These are phyloP conservation scores for Calameuta pallipes DNA, from an alignment of 2,888 invertebrate species.

Conservation along the genomic window DNA sequence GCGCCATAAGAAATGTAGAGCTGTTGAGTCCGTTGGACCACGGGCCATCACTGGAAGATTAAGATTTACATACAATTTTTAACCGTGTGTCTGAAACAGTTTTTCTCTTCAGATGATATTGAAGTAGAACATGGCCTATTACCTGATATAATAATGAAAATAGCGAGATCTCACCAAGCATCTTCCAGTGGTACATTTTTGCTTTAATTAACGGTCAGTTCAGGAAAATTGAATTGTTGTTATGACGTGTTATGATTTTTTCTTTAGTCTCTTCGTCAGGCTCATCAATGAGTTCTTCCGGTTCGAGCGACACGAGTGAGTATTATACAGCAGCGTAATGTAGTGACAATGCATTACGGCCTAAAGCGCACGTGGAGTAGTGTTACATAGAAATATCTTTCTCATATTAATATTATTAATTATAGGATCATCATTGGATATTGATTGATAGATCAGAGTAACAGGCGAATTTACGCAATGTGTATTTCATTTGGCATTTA, in stretches of 20 bases:
- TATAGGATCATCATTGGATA: not conserved
- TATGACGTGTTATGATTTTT: not conserved
- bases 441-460: not conserved
- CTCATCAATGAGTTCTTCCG: not conserved
- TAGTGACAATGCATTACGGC: not conserved
- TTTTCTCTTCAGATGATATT: constrained; percentile 10
- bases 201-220: not conserved
- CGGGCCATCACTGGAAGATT: not conserved
- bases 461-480: not conserved
- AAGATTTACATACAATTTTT: not conserved
- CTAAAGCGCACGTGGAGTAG: not conserved
- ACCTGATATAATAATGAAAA: constrained; percentile 6
- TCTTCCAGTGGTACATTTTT: not conserved
- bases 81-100: not conserved
- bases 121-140: constrained; percentile 8
- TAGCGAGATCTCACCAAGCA: not conserved
- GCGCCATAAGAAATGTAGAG: not conserved
- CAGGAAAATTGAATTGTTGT: not conserved
- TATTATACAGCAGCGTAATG: not conserved
- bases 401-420: not conserved
- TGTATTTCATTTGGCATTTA: constrained; percentile 5
- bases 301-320: not conserved
- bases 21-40: not conserved
- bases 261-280: not conserved
- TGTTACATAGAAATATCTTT: not conserved